Conservation (phyloP, 2,113 vertebrate genomes). For the Pseudonaja textilis region DNA sequence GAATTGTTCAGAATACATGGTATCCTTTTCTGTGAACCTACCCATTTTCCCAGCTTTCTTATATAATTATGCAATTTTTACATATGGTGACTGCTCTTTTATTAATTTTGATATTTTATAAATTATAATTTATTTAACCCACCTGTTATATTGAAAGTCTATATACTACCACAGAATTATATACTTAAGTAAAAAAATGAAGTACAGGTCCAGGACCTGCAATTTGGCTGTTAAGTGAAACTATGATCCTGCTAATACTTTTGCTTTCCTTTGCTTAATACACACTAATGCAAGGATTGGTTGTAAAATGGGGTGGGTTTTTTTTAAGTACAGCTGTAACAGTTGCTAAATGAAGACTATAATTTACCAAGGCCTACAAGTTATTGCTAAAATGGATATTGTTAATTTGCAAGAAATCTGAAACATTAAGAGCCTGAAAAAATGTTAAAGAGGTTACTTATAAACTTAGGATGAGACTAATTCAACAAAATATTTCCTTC, state of each 20-base stretch:
- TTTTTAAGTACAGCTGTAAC: background rate
- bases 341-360: background rate
- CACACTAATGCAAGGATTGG: background rate
- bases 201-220: background rate
- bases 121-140: background rate
- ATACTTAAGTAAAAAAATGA: background rate
- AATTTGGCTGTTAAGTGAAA: background rate
- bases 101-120: background rate
- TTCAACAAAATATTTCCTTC: background rate
- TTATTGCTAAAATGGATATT: background rate
- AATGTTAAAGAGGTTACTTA: background rate
- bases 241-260: background rate
- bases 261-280: background rate
- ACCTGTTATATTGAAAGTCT: background rate
- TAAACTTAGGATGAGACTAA: background rate
- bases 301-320: background rate
- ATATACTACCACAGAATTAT: background rate
- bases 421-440: background rate
- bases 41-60: background rate
- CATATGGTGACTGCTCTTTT: background rate
- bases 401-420: background rate
- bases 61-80: background rate
- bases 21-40: background rate
- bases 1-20: background rate
- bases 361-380: background rate